A percentile compares a stretch with the other conserved stretches of the same genome.
phyloP scores from a whole-genome alignment of 2,888 invertebrate species.

The Bellardia pandia region DNA sequence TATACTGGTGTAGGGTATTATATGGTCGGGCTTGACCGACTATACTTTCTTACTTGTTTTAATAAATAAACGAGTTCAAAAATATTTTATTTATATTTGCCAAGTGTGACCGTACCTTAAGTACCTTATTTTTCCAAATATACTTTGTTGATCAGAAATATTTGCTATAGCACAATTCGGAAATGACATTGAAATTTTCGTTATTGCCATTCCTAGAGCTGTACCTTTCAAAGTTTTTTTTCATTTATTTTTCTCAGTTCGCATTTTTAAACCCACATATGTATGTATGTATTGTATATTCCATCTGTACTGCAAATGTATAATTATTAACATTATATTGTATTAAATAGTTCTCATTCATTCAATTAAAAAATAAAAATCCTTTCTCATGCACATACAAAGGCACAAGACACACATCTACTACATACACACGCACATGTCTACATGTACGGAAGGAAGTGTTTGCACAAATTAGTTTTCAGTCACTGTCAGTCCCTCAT shows the following conservation, averaged over 20 bases:
- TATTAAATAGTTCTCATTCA: slow-evolving; percentile 13
- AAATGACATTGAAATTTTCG: too few species aligned
- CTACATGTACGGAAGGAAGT: neutral
- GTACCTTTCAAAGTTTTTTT: too few species aligned
- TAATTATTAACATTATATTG: neutral
- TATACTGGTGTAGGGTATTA: too few species aligned
- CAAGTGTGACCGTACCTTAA: too few species aligned
- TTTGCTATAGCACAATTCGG: too few species aligned
- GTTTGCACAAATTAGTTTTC: slow-evolving; percentile 69
- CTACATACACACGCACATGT: neutral
- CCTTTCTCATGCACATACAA: slow-evolving; percentile 18
- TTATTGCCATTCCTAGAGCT: too few species aligned
- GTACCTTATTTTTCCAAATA: too few species aligned
- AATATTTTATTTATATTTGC: too few species aligned
- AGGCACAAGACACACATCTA: neutral
- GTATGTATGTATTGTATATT: neutral
- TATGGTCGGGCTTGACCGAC: too few species aligned
- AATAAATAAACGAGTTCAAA: too few species aligned
- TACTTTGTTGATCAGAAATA: too few species aligned
- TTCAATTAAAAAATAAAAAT: slow-evolving; percentile 46
- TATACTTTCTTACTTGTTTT: too few species aligned
- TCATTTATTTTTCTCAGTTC: neutral
- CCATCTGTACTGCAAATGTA: neutral
- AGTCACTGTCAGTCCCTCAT: slow-evolving; percentile 74
- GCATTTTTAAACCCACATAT: slow-evolving; percentile 11